Conservation (phyloP, 2,888 invertebrate genomes). For the Formica aserva region DNA sequence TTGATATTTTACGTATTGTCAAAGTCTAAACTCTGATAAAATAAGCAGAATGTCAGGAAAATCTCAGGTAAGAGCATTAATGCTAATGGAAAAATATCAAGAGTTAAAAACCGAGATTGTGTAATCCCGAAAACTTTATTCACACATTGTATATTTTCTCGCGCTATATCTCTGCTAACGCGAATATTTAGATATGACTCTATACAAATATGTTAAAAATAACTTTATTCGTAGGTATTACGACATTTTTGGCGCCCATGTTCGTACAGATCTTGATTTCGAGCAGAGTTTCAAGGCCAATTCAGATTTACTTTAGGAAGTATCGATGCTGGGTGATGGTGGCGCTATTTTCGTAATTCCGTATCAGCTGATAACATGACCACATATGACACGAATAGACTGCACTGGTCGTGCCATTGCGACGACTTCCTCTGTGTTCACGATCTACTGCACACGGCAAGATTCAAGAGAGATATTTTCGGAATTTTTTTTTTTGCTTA, state of each 20-base stretch:
- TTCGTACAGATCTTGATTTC: neutral
- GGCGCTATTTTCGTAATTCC: conserved; percentile 45
- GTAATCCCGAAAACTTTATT: no score
- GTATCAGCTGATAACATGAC: conserved; percentile 37
- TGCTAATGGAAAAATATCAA: neutral
- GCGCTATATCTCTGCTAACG: neutral
- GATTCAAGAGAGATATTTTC: neutral
- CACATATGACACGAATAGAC: conserved; percentile 34
- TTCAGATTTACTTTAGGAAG: neutral
- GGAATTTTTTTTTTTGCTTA: neutral
- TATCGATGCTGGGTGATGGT: neutral
- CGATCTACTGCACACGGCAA: neutral
- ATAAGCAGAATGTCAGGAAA: neutral
- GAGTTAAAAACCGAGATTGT: neutral
- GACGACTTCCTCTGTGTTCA: conserved; percentile 21
- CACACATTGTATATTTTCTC: no score
- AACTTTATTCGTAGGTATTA: neutral
- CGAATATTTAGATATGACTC: neutral
- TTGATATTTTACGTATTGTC: neutral
- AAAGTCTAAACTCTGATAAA: neutral
- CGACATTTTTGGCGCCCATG: neutral
- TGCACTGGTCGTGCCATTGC: conserved; percentile 23
- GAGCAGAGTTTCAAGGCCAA: neutral
- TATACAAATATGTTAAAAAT: neutral
- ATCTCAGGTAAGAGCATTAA: neutral